Evolutionary conservation across 2,113 vertebrate genomes (phyloP), one percentile per base, ranked within the genome.

Genomic region (Crotalus tigris): DNA sequence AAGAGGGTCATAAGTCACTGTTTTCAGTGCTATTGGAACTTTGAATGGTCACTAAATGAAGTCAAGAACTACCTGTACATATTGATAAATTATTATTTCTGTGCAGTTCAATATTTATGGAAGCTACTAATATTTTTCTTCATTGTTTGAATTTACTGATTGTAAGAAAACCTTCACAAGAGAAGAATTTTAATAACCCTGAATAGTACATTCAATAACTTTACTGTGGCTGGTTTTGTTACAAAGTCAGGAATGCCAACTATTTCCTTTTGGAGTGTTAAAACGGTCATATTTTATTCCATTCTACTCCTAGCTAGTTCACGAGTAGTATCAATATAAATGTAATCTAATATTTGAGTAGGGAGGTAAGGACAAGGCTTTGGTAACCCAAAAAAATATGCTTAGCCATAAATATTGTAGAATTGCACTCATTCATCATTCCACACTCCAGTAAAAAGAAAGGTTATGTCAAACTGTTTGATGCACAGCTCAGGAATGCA

Each of bases 181-280:
- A 46, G 51, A 13, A 46, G 19, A 49, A 26, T 44, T 81, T 81
- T 39, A 26, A 17, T 57, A 89, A 53, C 8, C 5, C 4, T n/a
- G 39, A 89, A 81, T 57, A 89, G 24, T 85, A 59, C 86, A 53
- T 21, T 46, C 1, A n/a, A 33, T 5, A 46, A 1, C 44, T 13
- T 51, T 93, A 5, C 91, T 91, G 44, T 55, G 51, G 0, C 8
- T 26, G 17, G 53, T 93, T 59, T 33, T 57, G 29, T 92, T 58
- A 92, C 88, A 90, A 4, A 17, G 44, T 51, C 53, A 91, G 88
- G 90, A 93, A 93, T 93, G 59, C 12, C 91, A 92, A 95, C 33
- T 53, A 94, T 94, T 94, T 93, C 3, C 1, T 95, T 29, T 33
- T 44, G 26, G 91, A 89, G 87, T 93, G 91, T 87, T 39, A 92